Percentiles rank a stretch among this genome's conserved stretches.
phyloP scores from a whole-genome alignment of 2,113 vertebrate genomes.

The Pituophis catenifer region DNA sequence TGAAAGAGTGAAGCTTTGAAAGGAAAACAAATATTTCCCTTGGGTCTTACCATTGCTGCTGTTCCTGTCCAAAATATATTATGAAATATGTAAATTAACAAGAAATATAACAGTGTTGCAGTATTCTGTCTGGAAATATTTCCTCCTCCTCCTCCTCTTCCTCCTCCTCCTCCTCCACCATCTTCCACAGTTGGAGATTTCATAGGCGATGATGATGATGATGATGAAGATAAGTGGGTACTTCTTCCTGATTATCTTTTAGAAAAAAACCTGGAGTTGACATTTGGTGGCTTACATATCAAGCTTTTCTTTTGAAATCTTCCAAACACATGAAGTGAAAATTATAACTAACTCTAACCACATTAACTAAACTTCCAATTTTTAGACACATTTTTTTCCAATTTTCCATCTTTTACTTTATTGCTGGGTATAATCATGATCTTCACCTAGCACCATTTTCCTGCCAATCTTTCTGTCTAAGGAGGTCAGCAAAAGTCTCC shows the following conservation, averaged over 20 bases:
- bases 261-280: neutral
- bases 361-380: neutral
- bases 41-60: neutral
- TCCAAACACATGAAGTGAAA: constrained; percentile 32
- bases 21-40: neutral
- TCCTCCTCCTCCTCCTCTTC: neutral
- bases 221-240: neutral
- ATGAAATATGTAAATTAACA: neutral
- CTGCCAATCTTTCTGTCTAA: constrained; percentile 41
- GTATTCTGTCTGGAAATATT: neutral
- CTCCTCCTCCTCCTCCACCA: neutral
- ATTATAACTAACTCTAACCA: constrained; percentile 10
- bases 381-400: neutral
- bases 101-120: neutral
- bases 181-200: too few relatives aligned
- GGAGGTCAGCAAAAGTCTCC: constrained; percentile 53
- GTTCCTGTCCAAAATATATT: neutral
- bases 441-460: constrained; percentile 49
- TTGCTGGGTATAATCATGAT: constrained; percentile 47
- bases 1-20: neutral
- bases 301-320: neutral
- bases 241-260: neutral
- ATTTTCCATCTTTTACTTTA: constrained; percentile 51
- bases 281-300: neutral
- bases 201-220: too few relatives aligned